Evolutionary conservation across 2,797 vertebrate genomes (phyloP), one percentile per base, ranked within the genome.

Genomic region (Pristis pectinata): DNA sequence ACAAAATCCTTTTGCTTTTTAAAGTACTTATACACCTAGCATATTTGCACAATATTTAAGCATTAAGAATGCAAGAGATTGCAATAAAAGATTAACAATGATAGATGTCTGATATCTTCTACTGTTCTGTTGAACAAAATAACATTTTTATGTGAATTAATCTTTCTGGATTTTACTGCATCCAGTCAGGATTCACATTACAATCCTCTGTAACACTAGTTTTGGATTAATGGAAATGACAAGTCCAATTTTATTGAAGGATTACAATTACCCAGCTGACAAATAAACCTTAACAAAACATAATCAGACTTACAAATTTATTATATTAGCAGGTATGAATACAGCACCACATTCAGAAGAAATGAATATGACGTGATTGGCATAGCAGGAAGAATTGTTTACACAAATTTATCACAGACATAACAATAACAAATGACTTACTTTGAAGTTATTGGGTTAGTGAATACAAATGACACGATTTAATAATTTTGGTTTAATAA

Each of bases 401-500:
- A 9, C 6, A 64, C 4, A 44, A 74, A 74, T 49, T 53, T 93
- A 93, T 72, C 92, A 70, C 19, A 49, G 10, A 22, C 22, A 17
- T 34, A 93, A 64, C 67, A 93, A 93, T 41, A 74, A 11, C 27
- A 24, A 72, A 72, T 72, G 22, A 72, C 67, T 67, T 27, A 49
- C 11, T 72, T 91, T 67, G 61, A 67, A 3, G 41, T 13, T 74
- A 72, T 70, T 92, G n/a, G 64, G 53, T 93, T 93, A 30, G 27
- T 34, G n/a, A 67, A 67, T 10, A 9, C 27, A 9, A 91, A 91
- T 64, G 17, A 22, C 59, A 37, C 41, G n/a, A 91, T 91, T 67
- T 64, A 91, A 53, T 34, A 93, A 72, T 49, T 93, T 93, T 74
- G 41, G 44, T 49, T 93, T 74, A 93, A 74, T 74, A 34, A 53